A percentile compares a stretch with the other conserved stretches of the same genome.
These are phyloP conservation scores for Prolemur simus DNA, from an alignment of 2,113 vertebrate species.

Conservation along the genomic window DNA sequence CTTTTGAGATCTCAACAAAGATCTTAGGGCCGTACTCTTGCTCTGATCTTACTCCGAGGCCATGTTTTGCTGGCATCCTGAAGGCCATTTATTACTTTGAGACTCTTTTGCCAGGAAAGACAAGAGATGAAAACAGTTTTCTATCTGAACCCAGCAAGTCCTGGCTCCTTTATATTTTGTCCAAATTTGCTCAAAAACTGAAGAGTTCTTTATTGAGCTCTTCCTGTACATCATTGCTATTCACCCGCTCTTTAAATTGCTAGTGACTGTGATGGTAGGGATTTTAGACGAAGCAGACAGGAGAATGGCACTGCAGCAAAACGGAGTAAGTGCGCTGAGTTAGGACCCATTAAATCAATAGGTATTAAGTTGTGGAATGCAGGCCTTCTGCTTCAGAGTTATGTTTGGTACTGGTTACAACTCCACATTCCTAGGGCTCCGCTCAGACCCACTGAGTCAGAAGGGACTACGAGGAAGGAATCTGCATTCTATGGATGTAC, in stretches of 20 bases:
- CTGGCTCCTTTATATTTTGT: constrained; percentile 17
- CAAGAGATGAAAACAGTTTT: neutral
- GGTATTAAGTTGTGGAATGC: neutral
- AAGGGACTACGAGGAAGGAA: neutral
- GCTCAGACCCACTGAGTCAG: neutral
- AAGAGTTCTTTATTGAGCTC: neutral
- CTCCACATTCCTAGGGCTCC: neutral
- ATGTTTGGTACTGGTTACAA: neutral
- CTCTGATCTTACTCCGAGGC: neutral
- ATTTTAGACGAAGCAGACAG: constrained; percentile 37
- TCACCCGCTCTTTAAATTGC: neutral
- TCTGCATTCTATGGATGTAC: neutral
- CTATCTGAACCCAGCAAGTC: neutral
- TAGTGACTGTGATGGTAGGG: neutral
- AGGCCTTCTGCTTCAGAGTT: neutral
- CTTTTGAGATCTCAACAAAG: neutral
- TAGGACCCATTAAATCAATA: neutral
- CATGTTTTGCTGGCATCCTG: neutral
- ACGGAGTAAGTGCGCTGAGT: neutral
- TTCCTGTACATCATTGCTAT: neutral
- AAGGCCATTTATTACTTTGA: constrained; percentile 4
- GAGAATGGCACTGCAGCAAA: neutral
- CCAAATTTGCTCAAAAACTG: neutral
- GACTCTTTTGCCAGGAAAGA: constrained; percentile 26
- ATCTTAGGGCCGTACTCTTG: neutral